Percentiles rank a stretch among this genome's conserved stretches.
These are phyloP conservation scores for Eilema depressum DNA, from an alignment of 2,888 invertebrate species.

Conservation along the genomic window DNA sequence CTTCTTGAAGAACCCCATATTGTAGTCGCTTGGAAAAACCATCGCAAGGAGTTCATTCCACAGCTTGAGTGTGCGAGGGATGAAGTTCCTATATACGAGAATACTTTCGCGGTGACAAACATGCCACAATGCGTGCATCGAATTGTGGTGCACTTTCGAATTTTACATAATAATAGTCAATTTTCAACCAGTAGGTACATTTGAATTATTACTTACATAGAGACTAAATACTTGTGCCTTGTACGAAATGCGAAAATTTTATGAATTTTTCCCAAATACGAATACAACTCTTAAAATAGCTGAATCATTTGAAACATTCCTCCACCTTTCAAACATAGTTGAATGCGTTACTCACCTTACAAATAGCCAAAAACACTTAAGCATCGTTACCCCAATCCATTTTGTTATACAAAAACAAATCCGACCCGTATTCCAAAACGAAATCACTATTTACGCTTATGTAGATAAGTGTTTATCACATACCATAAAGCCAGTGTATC, in stretches of 20 bases:
- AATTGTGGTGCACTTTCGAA: too few relatives aligned
- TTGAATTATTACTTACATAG: too few relatives aligned
- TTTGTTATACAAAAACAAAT: slow-evolving; percentile 43
- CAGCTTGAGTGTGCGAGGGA: too few relatives aligned
- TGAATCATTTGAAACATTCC: background rate
- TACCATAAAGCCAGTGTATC: slow-evolving; percentile 38
- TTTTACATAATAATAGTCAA: too few relatives aligned
- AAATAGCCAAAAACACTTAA: slow-evolving; percentile 8
- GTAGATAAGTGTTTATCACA: slow-evolving; percentile 51
- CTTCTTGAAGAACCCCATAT: too few relatives aligned
- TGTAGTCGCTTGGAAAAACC: too few relatives aligned
- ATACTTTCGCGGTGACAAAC: too few relatives aligned
- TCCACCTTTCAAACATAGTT: slow-evolving; percentile 5
- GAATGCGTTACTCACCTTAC: slow-evolving; percentile 6
- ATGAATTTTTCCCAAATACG: too few relatives aligned
- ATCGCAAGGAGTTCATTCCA: too few relatives aligned
- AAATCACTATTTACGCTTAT: slow-evolving; percentile 51
- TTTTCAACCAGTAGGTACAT: background rate
- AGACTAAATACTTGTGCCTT: background rate
- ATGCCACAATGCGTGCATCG: too few relatives aligned
- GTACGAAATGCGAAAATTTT: background rate
- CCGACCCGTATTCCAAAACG: slow-evolving; percentile 33
- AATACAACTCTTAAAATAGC: background rate
- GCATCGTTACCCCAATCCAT: background rate
- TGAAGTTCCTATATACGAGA: too few relatives aligned